Base-by-base conservation (phyloP, 2,888 invertebrate genomes). In the Agrotis ipsilon region DNA sequence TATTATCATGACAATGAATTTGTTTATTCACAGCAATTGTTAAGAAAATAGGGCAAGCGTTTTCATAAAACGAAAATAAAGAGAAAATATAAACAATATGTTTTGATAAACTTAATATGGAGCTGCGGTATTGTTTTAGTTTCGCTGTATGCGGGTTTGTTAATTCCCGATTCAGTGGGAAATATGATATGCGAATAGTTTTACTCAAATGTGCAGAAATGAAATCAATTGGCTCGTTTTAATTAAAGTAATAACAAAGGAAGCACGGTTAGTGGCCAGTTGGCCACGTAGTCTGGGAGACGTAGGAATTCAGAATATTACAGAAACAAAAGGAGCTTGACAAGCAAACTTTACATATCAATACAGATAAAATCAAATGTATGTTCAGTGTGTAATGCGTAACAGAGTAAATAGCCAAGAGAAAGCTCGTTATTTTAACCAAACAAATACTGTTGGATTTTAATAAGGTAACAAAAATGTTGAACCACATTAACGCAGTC, bases 1-100 rank as follows among this genome's bases (percentile, higher is more conserved):
- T 80, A 74, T 84, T 83, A 74, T 66, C 72, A 72, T 82, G 60
- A 75, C 75, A 72, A 72, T 82, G 68, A 79, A 73, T 73, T 73
- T 82, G 67, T 75, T 70, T 68, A 81, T 81, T 82, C 83, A 78
- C 62, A 55, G 67, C 60, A 65, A 71, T 68, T 75, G 68, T 69
- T 64, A 68, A 75, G 70, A 75, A 79, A 58, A 79, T 27, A 68
- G 61, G 59, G 66, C 43, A 24, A 65, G 24, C 52, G 72, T 51
- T 65, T 78, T 57, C 51, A 62, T 58, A 46, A 52, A 62, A 61
- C 18, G 58, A 67, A 77, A 55, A 45, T 49, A 68, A 52, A 62
- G 16, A 51, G 63, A 55, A 73, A 79, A 60, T 75, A 24, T 62
- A 49, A 66, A 66, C 65, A 80, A 60, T 73, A 67, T 79, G 67